Conservation (phyloP, 35 echinoderm and acorn worm genomes). For the Ophioderma brevispina region DNA sequence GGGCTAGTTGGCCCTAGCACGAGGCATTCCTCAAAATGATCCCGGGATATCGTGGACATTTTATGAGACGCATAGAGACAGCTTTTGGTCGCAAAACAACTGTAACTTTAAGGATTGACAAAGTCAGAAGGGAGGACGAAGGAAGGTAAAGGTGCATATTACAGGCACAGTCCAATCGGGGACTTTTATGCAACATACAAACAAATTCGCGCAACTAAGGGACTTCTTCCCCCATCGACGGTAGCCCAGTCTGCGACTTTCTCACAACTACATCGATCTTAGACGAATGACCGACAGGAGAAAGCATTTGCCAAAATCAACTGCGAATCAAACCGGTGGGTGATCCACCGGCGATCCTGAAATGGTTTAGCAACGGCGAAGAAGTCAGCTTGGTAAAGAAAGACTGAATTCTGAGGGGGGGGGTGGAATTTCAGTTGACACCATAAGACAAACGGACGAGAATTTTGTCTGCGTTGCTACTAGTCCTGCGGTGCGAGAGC, state of each 20-base stretch:
- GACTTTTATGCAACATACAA: constrained; percentile 11
- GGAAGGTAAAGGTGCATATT: constrained; percentile 71
- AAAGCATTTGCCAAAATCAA: constrained; percentile 54
- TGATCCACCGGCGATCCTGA: constrained; percentile 69
- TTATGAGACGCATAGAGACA: not conserved
- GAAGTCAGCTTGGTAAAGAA: constrained; percentile 42
- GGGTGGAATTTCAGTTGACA: constrained; percentile 47
- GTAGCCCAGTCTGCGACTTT: not conserved
- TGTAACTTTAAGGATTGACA: constrained; percentile 48
- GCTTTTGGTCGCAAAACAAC: not conserved
- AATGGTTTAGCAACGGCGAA: constrained; percentile 61
- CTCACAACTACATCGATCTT: constrained; percentile 2
- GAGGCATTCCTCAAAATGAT: not conserved
- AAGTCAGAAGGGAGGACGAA: constrained; percentile 54
- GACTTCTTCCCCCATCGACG: constrained; percentile 53
- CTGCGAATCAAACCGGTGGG: constrained; percentile 75
- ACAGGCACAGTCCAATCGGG: constrained; percentile 29
- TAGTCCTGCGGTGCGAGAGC: constrained; percentile 61
- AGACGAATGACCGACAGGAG: not conserved
- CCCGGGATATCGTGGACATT: not conserved
- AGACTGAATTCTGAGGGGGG: constrained; percentile 44
- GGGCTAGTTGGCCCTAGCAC: not conserved
- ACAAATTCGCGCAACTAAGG: constrained; percentile 53
- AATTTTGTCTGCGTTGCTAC: constrained; percentile 70
- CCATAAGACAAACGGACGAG: constrained; percentile 73